Base-by-base conservation (phyloP, 2,888 invertebrate genomes). In the Erebia ligea region DNA sequence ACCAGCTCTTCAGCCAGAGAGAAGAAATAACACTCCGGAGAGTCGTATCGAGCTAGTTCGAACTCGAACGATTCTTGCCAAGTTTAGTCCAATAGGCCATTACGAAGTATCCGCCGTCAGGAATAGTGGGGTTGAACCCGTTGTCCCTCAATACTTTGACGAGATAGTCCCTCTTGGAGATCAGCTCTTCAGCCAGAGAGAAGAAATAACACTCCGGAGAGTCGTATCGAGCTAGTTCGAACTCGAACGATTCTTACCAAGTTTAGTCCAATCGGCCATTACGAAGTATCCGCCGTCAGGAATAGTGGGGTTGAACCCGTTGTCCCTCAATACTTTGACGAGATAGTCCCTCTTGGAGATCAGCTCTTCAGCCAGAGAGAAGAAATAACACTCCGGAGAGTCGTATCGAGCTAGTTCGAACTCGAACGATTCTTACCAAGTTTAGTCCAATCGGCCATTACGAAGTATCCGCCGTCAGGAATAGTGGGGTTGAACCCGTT, bases 271-370 rank as follows among this genome's bases (percentile, higher is more conserved):
- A 89, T 99, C 98, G 1, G 99, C 99, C 67, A 99, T 86, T 94
- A 99, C 97, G 84, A 99, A 99, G 90, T 99, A 99, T 0, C 99
- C 99, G 3, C 98, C 99, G 79, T 99, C 98, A 0, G 99, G 99
- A 69, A 99, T 92, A 0, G 97, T 97, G 0, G 99, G 98, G 54
- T 95, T 95, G 96, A 99, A 97, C 0, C 98, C 98, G 68, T 96
- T 96, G 13, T 97, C 96, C 4, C 81, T 85, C 34, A 98, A 91
- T 73, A 97, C 95, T 79, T 96, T 95, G 0, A 95, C 95, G 91
- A 98, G 95, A 79, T 92, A 96, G 86, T 98, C 97, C 48, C 98
- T 91, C 86, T 99, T 98, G 0, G 95, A 94, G 70, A 95, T 85
- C 62, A 99, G 89, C 81, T 98, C 97, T 6, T 90, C 89, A 0